These are phyloP conservation scores for Salticus scenicus DNA, from an alignment of 2,888 invertebrate species.

Conservation along the genomic window DNA sequence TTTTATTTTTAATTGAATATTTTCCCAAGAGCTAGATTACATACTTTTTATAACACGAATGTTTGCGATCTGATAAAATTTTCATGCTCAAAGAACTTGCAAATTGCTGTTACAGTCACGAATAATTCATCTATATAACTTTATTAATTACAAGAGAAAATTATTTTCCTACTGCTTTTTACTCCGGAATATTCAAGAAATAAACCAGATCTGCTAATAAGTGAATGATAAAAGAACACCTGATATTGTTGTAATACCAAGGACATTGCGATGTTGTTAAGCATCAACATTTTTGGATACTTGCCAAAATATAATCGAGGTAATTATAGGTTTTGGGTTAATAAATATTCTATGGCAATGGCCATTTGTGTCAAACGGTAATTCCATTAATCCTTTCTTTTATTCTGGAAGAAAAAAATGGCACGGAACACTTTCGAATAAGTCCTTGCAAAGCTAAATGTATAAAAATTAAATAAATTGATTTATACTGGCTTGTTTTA, in stretches of 20 bases:
- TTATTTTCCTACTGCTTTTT: too few relatives aligned
- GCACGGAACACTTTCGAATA: neutral
- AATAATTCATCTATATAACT: too few relatives aligned
- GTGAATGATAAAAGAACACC: constrained; percentile 14
- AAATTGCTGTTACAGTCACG: too few relatives aligned
- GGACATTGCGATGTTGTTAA: constrained; percentile 4
- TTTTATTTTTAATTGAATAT: too few relatives aligned
- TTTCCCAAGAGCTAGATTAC: too few relatives aligned
- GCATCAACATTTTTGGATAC: constrained; percentile 14
- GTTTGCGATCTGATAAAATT: too few relatives aligned
- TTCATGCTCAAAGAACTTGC: too few relatives aligned
- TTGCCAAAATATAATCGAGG: constrained; percentile 6
- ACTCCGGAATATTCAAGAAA: too few relatives aligned
- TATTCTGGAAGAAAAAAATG: neutral
- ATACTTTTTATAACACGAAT: too few relatives aligned
- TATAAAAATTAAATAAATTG: constrained; percentile 6
- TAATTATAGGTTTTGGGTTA: constrained; percentile 19
- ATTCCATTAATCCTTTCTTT: constrained; percentile 1
- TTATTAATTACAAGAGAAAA: too few relatives aligned
- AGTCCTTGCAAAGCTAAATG: constrained; percentile 1
- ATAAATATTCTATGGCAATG: constrained; percentile 2
- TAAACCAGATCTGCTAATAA: too few relatives aligned
- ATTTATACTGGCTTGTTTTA: neutral
- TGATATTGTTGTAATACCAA: constrained; percentile 13
- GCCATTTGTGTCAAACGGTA: constrained; percentile 14